Base-by-base conservation (phyloP, 2,113 vertebrate species). In the Hipposideros armiger region DNA sequence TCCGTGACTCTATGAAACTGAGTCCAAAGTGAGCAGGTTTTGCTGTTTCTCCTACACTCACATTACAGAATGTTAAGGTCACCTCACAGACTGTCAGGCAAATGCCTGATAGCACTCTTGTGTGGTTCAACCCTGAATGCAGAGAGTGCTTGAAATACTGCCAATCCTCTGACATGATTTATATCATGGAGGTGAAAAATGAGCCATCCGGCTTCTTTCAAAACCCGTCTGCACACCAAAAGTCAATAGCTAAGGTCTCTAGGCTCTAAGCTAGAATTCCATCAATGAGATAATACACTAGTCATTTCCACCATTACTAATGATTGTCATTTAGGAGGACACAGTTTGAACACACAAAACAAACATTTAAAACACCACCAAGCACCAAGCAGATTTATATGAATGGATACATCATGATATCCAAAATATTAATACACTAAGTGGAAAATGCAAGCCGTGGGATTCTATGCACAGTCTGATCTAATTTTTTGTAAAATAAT, bases 121-220 rank as follows among this genome's bases (percentile, higher is more conserved):
- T 58, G 30, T 87, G 56, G 20, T 69, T 87, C 26, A 90, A 28
- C 87, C 56, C 54, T 58, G 40, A 90, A 19, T 70, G 45, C 28
- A n/a, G 60, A 95, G 40, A 89, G 52, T 36, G 56, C 50, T 92
- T 94, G 52, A 77, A 90, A 90, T 77, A 69, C 45, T 84, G 94
- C 85, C 91, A 94, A 19, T 52, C 91, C 45, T 45, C 32, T 80
- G 81, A 78, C 56, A 40, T 54, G 82, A 87, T 92, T 95, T 73
- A 73, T 86, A 20, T 83, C 54, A 78, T 52, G 40, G 72, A 88
- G 67, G 67, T 81, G 66, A 94, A 92, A 88, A 90, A 87, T 30
- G 80, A 90, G 42, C 88, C 60, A 88, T 92, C 91, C 11, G 13
- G 20, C 47, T 87, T 90, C 66, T 88, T 94, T 91, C 66, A 95